Evolutionary conservation across 2,888 invertebrate species (phyloP).

Genomic region (Euzetes globulus): DNA sequence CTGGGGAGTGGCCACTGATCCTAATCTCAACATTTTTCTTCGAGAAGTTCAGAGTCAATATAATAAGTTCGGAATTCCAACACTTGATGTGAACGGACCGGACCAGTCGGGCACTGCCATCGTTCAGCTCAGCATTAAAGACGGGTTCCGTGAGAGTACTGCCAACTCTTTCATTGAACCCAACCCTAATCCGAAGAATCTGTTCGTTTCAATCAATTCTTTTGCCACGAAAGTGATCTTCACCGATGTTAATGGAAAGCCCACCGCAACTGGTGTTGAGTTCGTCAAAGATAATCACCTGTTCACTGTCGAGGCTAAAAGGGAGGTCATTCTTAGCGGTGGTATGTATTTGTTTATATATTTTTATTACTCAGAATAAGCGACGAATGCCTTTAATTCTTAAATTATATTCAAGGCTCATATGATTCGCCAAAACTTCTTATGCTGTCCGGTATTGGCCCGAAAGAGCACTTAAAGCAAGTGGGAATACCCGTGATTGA

Average conservation of each 20-base stretch:
- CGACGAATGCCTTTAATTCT: neutral
- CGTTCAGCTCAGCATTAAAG: neutral
- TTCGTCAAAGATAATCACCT: neutral
- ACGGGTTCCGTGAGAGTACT: neutral
- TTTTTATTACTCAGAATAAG: neutral
- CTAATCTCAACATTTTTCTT: neutral
- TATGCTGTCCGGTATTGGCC: constrained; percentile 8
- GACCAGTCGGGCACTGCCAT: neutral
- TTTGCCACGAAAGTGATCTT: neutral
- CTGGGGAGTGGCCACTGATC: neutral
- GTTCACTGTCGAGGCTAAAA: neutral
- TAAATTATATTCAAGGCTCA: neutral
- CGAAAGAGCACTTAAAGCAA: neutral
- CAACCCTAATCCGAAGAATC: neutral
- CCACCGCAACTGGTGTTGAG: neutral
- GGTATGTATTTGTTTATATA: neutral
- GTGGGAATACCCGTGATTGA: neutral
- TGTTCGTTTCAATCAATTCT: neutral
- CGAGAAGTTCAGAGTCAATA: neutral
- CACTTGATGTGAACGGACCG: neutral
- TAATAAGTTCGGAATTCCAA: neutral
- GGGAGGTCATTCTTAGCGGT: neutral
- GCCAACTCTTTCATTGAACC: neutral
- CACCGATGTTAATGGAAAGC: neutral
- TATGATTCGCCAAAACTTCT: neutral